Percentiles rank a stretch among this genome's conserved stretches.
Evolutionary conservation across 2,113 vertebrate genomes (phyloP).

Genomic region (Macroglossus sobrinus): DNA sequence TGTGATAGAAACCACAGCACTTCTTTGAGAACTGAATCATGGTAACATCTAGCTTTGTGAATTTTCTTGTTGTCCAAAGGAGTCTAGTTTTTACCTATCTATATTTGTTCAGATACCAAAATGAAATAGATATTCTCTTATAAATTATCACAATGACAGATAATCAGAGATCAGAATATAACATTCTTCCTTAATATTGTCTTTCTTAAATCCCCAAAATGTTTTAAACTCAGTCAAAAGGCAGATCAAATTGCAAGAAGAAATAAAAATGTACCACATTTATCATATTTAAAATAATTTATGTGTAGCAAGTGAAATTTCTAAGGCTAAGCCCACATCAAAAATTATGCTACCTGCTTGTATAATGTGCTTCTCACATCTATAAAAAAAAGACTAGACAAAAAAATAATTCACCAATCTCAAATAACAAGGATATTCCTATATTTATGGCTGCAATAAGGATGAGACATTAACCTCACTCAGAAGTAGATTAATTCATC

Average conservation of each 20-base stretch:
- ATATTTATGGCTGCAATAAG: neutral
- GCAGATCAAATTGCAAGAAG: neutral
- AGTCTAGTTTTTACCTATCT: neutral
- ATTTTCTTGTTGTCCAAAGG: neutral
- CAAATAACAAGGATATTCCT: neutral
- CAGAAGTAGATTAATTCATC: constrained; percentile 31
- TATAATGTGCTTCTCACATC: neutral
- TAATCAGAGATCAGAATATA: neutral
- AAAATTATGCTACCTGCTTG: neutral
- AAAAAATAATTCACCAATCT: neutral
- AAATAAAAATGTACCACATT: neutral
- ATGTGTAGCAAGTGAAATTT: neutral
- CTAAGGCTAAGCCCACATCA: neutral
- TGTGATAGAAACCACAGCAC: neutral
- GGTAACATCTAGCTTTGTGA: neutral
- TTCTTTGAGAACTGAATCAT: neutral
- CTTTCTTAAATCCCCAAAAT: neutral
- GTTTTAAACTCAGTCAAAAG: neutral
- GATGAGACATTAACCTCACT: neutral
- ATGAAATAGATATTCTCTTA: neutral
- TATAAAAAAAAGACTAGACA: neutral
- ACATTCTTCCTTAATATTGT: neutral
- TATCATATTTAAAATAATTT: neutral
- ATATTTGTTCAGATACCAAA: neutral
- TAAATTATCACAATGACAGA: neutral